These are phyloP conservation scores for Daphoenositta chrysoptera DNA, from an alignment of 2,113 vertebrate genomes.

Conservation along the genomic window DNA sequence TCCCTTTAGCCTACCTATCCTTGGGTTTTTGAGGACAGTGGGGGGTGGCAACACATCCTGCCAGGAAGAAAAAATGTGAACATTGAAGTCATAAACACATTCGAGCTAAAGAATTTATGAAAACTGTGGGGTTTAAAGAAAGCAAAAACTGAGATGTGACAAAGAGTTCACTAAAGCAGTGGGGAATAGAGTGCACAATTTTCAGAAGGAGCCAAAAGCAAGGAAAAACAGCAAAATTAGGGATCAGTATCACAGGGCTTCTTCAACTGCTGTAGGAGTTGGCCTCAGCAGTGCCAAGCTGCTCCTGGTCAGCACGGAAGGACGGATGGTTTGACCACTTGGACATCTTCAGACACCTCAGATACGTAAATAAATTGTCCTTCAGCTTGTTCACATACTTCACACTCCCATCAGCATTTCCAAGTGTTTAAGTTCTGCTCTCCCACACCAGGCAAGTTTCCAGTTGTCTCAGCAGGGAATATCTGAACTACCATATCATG, in stretches of 20 bases:
- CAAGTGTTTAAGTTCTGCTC: neutral
- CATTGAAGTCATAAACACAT: neutral
- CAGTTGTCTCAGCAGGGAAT: neutral
- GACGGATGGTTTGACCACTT: neutral
- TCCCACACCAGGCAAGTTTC: neutral
- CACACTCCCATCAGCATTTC: neutral
- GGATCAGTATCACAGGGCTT: neutral
- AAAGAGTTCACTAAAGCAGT: neutral
- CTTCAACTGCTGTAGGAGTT: neutral
- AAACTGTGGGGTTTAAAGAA: neutral
- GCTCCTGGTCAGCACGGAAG: neutral
- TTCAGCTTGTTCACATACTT: neutral
- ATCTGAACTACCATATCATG: neutral
- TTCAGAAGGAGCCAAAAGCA: neutral
- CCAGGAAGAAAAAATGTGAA: neutral
- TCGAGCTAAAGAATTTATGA: neutral
- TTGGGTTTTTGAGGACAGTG: neutral
- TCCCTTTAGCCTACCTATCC: slow-evolving; percentile 28
- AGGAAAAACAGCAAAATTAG: neutral
- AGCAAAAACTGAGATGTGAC: neutral
- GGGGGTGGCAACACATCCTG: neutral
- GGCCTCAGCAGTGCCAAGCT: neutral
- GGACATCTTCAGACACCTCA: neutral
- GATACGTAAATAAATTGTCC: neutral
- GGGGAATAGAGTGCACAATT: neutral